Conservation (phyloP, 2,888 invertebrate species). For the Dermolepida albohirtum region DNA sequence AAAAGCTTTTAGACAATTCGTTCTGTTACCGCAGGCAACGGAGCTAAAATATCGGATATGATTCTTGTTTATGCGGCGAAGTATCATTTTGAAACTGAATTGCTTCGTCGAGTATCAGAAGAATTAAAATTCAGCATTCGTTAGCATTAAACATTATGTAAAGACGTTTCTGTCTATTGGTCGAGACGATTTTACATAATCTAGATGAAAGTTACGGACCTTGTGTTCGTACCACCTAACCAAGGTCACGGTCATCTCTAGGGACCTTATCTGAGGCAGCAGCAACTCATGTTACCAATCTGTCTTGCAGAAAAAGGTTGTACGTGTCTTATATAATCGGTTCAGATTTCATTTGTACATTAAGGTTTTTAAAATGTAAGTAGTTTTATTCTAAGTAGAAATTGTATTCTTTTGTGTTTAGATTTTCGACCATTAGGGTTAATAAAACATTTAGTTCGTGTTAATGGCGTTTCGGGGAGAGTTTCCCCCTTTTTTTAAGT, state of each 20-base stretch:
- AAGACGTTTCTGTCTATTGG: not conserved
- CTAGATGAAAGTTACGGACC: not conserved
- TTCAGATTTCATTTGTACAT: too few species aligned
- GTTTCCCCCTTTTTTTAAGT: too few species aligned
- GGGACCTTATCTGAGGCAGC: not conserved
- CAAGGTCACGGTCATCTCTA: not conserved
- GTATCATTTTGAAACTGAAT: not conserved
- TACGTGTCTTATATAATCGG: too few species aligned
- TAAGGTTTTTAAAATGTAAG: too few species aligned
- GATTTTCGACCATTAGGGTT: too few species aligned
- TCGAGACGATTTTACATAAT: not conserved
- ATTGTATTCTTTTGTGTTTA: too few species aligned
- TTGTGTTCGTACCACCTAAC: not conserved
- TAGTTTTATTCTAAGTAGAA: too few species aligned
- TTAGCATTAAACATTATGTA: not conserved
- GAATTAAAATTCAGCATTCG: constrained; percentile 7
- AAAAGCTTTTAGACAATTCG: constrained; percentile 48
- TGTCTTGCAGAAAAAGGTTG: not conserved
- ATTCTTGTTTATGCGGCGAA: not conserved
- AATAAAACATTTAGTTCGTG: too few species aligned
- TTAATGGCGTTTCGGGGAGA: too few species aligned
- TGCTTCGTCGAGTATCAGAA: too few species aligned
- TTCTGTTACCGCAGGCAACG: not conserved
- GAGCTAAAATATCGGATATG: not conserved
- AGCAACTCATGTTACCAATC: not conserved